These are phyloP conservation scores for Orchesella flavescens DNA, from an alignment of 2,888 invertebrate species.

Conservation along the genomic window DNA sequence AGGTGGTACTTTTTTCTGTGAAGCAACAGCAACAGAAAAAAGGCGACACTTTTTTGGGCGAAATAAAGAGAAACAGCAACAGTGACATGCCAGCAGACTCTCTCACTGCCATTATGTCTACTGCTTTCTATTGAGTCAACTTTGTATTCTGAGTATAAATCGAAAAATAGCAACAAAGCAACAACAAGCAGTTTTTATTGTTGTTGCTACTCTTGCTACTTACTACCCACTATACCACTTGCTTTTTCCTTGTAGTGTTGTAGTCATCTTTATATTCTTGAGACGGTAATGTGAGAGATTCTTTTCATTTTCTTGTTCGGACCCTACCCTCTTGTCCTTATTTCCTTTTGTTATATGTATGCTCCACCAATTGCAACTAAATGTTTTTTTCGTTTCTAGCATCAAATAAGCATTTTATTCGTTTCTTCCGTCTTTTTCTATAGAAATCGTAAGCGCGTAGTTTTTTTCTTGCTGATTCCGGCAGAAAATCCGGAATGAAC, in stretches of 20 bases:
- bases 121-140: slow-evolving; percentile 27
- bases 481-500: neutral
- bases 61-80: slow-evolving; percentile 32
- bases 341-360: neutral
- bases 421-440: neutral
- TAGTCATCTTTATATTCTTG: slow-evolving; percentile 30
- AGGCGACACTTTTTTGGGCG: slow-evolving; percentile 15
- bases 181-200: slow-evolving; percentile 14
- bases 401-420: slow-evolving; percentile 31
- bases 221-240: no score
- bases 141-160: slow-evolving; percentile 7
- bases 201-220: neutral
- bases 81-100: slow-evolving; percentile 45
- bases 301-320: slow-evolving; percentile 13
- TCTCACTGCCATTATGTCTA: slow-evolving; percentile 38
- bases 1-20: slow-evolving; percentile 15
- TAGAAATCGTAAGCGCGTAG: neutral
- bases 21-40: neutral
- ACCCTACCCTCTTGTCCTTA: neutral
- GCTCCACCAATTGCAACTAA: neutral
- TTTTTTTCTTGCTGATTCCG: neutral
- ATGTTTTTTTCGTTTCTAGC: slow-evolving; percentile 14
- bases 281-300: neutral
- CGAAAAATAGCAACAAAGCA: slow-evolving; percentile 3
- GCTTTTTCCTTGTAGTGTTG: neutral